A percentile compares a stretch with the other conserved stretches of the same genome.
phyloP scores from a whole-genome alignment of 2,888 invertebrate species.

The Hirtodrosophila histrioides region DNA sequence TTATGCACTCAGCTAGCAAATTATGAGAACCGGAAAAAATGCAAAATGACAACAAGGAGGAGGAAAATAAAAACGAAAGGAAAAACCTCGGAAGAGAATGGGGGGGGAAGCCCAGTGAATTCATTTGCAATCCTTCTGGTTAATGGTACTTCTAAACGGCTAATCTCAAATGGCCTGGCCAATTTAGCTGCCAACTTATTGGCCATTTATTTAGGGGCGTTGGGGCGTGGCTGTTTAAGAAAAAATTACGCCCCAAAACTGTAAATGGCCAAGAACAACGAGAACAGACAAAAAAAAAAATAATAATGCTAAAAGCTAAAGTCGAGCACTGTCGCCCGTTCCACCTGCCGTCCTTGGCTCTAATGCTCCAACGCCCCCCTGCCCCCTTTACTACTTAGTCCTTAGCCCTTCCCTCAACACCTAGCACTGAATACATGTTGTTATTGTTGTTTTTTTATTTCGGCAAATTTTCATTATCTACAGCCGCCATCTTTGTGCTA shows the following conservation, averaged over 20 bases:
- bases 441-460: constrained; percentile 50
- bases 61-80: background rate
- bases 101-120: constrained; percentile 40
- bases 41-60: constrained; percentile 11
- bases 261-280: constrained; percentile 65
- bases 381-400: background rate
- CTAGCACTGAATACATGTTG: constrained; percentile 7
- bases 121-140: constrained; percentile 61
- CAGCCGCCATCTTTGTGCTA: constrained; percentile 80
- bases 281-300: constrained; percentile 6
- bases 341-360: constrained; percentile 2
- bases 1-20: constrained; percentile 29
- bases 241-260: constrained; percentile 77
- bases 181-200: constrained; percentile 65
- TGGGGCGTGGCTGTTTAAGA: constrained; percentile 71
- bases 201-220: constrained; percentile 54
- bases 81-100: too few species aligned
- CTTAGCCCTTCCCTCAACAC: too few species aligned
- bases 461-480: constrained; percentile 72
- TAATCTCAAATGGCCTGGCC: constrained; percentile 69
- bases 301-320: constrained; percentile 35
- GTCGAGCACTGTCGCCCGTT: constrained; percentile 20
- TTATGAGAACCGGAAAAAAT: constrained; percentile 8
- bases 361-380: background rate
- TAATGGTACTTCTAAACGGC: constrained; percentile 62